Conservation (phyloP, 2,797 vertebrate species). For the Rousettus madagascariensis region DNA sequence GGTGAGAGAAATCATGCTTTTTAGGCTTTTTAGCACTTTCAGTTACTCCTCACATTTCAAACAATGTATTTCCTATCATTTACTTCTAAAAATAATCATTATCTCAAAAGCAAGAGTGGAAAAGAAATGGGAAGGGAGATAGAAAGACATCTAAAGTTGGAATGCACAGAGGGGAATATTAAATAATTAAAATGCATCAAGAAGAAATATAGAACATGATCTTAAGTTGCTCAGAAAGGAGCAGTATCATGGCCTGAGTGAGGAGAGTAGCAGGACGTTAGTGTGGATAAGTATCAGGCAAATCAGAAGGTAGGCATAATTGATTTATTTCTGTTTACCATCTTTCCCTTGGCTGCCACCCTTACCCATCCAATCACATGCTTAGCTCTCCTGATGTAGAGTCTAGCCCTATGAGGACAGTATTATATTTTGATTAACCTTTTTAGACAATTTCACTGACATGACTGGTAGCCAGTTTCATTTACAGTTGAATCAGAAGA, state of each 20-base stretch:
- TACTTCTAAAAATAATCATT: neutral
- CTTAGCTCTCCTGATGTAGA: neutral
- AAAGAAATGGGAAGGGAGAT: neutral
- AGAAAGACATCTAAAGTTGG: neutral
- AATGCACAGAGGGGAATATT: neutral
- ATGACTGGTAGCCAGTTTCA: neutral
- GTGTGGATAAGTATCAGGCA: neutral
- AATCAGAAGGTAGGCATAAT: neutral
- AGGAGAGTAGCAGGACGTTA: neutral
- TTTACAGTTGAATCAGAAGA: neutral
- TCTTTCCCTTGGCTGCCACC: neutral
- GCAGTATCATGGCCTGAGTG: neutral
- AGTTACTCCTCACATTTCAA: neutral
- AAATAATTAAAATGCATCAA: neutral
- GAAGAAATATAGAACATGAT: neutral
- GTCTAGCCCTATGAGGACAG: neutral
- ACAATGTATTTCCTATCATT: neutral
- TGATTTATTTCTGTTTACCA: neutral
- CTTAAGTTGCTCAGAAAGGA: neutral
- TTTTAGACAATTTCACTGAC: neutral
- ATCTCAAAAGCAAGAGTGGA: neutral
- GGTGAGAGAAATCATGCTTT: constrained; percentile 80
- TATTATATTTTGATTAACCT: neutral
- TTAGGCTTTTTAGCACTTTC: neutral
- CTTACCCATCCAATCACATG: neutral